Conservation (phyloP, 2,888 invertebrate species). For the Mesorhabditis spiculigera region DNA sequence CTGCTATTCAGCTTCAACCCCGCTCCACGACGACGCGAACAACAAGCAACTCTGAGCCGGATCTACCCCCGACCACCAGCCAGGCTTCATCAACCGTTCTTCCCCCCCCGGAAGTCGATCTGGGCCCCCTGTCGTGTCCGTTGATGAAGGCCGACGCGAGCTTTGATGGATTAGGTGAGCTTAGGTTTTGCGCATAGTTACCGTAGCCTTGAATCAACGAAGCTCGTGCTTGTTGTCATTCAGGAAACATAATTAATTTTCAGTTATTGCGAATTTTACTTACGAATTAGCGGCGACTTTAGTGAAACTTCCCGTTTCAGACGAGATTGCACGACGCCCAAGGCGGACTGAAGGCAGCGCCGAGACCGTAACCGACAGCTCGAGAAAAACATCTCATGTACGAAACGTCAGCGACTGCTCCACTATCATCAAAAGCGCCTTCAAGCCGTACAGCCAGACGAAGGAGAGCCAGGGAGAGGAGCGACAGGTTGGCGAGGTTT, state of each 20-base stretch:
- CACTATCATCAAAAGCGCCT: slow-evolving; percentile 31
- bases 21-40: slow-evolving; percentile 8
- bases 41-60: slow-evolving; percentile 5
- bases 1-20: not conserved
- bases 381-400: slow-evolving; percentile 15
- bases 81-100: not conserved
- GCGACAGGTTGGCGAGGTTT: not conserved
- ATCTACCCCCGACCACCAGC: not conserved
- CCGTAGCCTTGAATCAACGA: not conserved
- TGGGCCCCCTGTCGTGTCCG: slow-evolving; percentile 20
- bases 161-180: slow-evolving; percentile 30
- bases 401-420: slow-evolving; percentile 32
- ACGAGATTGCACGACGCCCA: not conserved
- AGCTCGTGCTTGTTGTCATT: not conserved
- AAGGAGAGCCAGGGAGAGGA: not conserved
- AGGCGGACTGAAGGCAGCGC: not conserved
- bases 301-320: too few species aligned
- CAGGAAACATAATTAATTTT: not conserved
- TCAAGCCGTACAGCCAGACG: slow-evolving; percentile 39
- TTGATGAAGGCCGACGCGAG: slow-evolving; percentile 26
- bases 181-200: not conserved
- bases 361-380: not conserved
- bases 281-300: too few species aligned
- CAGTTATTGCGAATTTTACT: too few species aligned
- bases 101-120: slow-evolving; percentile 6